phyloP scores from a whole-genome alignment of 2,113 vertebrate genomes.

The Turdus rufiventris region DNA sequence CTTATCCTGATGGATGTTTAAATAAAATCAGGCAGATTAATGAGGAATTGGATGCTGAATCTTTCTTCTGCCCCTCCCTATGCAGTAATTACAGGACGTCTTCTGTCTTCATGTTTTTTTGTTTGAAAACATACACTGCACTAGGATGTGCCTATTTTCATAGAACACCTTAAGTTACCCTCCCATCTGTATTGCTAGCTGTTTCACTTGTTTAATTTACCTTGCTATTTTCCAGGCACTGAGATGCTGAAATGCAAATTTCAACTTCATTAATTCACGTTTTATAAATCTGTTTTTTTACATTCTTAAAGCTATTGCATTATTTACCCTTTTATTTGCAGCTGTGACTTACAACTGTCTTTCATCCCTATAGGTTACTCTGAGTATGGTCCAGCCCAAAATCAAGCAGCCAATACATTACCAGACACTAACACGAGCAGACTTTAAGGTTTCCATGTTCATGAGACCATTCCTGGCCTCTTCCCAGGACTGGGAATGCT shows the following conservation, averaged over 20 bases:
- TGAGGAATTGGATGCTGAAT: background rate
- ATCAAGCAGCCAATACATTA: background rate
- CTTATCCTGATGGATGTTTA: background rate
- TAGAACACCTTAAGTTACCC: background rate
- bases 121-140: background rate
- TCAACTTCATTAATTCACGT: background rate
- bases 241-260: background rate
- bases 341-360: background rate
- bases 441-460: background rate
- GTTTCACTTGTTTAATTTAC: background rate
- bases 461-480: background rate
- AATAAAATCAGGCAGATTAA: background rate
- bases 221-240: background rate
- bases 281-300: background rate
- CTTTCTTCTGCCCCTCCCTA: background rate
- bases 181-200: background rate
- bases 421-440: background rate
- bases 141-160: background rate
- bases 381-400: background rate
- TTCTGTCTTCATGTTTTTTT: background rate
- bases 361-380: background rate
- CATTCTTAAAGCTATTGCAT: background rate
- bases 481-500: background rate
- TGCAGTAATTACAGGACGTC: background rate
- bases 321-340: background rate